These are phyloP conservation scores for Beris morrisii DNA, from an alignment of 2,888 invertebrate species.

Conservation along the genomic window DNA sequence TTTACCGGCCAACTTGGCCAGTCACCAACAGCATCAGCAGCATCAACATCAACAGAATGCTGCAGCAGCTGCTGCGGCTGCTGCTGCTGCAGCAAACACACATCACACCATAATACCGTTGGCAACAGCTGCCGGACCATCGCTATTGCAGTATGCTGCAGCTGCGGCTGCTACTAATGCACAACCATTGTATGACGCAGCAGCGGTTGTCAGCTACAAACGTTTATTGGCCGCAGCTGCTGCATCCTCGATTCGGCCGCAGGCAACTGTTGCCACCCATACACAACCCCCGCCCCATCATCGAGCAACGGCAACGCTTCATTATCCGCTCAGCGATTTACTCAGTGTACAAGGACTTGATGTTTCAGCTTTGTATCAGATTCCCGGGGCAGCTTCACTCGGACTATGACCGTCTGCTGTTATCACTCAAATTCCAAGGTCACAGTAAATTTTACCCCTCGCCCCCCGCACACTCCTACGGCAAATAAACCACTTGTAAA, in stretches of 20 bases:
- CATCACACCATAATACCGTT: conserved; percentile 47
- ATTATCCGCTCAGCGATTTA: conserved; percentile 71
- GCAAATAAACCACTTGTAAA: too few relatives aligned
- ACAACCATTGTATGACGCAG: conserved; percentile 56
- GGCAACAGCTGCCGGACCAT: conserved; percentile 53
- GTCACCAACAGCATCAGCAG: conserved; percentile 48
- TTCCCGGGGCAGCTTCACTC: conserved; percentile 67
- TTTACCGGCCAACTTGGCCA: conserved; percentile 59
- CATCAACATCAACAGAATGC: conserved; percentile 48
- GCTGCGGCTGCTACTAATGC: conserved; percentile 65
- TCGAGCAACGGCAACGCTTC: conserved; percentile 62
- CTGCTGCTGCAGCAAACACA: conserved; percentile 44
- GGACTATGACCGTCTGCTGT: conserved; percentile 68
- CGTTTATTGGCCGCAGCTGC: conserved; percentile 55
- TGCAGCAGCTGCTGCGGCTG: conserved; percentile 46
- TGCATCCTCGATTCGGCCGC: conserved; percentile 49
- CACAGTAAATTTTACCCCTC: conserved; percentile 42
- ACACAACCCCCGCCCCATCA: conserved; percentile 55
- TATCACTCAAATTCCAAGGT: conserved; percentile 50
- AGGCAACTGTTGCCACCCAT: conserved; percentile 57
- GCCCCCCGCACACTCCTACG: background rate
- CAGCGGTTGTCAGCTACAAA: conserved; percentile 54
- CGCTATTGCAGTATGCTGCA: conserved; percentile 62
- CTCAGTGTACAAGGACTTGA: conserved; percentile 72
- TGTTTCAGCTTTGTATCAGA: conserved; percentile 70